phyloP scores from a whole-genome alignment of 2,888 invertebrate genomes.

The Hipparchia semele region DNA sequence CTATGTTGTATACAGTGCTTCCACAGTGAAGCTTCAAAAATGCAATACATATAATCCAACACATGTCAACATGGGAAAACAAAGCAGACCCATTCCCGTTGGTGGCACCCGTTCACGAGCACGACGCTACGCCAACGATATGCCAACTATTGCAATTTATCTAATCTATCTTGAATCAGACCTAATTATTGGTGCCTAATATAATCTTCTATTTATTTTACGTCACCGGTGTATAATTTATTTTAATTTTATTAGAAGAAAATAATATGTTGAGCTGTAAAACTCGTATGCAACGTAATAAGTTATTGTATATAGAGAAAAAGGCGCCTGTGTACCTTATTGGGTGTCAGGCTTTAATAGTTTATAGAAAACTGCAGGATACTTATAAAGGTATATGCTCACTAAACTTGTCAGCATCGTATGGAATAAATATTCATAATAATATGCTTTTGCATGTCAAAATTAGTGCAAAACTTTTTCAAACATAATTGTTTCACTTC shows the following conservation, averaged over 20 bases:
- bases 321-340: constrained; percentile 31
- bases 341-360: constrained; percentile 30
- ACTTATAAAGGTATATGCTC: background rate
- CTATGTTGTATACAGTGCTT: no score
- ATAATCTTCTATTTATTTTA: background rate
- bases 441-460: no score
- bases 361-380: constrained; percentile 15
- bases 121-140: no score
- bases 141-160: no score
- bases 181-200: background rate
- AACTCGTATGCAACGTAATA: constrained; percentile 2
- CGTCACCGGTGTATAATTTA: background rate
- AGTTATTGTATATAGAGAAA: background rate
- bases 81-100: no score
- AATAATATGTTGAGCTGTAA: background rate
- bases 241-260: constrained; percentile 5
- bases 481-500: no score
- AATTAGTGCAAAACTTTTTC: no score
- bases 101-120: no score
- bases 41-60: no score
- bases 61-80: no score
- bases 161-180: no score
- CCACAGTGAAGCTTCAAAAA: no score
- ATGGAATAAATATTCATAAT: background rate
- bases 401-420: background rate